These are phyloP conservation scores for Syrista parreyssii DNA, from an alignment of 2,888 invertebrate species.

Conservation along the genomic window DNA sequence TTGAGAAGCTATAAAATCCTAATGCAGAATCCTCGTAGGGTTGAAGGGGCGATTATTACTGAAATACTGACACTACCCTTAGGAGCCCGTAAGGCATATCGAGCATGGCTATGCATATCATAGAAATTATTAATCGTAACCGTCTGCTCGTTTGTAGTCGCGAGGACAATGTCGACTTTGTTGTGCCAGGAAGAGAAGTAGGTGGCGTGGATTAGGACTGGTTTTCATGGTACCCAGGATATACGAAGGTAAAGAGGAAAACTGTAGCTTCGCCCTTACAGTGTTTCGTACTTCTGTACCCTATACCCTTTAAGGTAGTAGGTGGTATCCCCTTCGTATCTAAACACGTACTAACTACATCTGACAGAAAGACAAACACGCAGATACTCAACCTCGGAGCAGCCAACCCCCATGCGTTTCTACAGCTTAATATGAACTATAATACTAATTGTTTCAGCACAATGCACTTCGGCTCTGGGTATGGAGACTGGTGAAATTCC, in stretches of 20 bases:
- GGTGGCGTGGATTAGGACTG: neutral
- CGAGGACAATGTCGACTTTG: too few species aligned
- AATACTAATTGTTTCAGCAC: slow-evolving; percentile 56
- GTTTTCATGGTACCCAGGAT: neutral
- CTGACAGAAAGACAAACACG: neutral
- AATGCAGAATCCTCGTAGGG: neutral
- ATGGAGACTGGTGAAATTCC: slow-evolving; percentile 63
- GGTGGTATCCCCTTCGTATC: neutral
- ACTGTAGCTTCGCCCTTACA: neutral
- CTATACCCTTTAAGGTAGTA: neutral
- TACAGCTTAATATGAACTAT: slow-evolving; percentile 28
- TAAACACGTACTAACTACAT: neutral
- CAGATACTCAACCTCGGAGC: neutral
- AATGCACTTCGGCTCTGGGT: slow-evolving; percentile 58
- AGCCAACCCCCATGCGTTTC: neutral
- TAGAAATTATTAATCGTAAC: neutral
- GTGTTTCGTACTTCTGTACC: neutral
- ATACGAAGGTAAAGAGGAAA: neutral
- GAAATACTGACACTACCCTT: neutral
- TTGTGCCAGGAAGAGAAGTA: neutral
- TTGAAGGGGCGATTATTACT: neutral
- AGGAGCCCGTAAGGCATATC: neutral
- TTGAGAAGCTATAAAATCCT: neutral
- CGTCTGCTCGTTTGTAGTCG: too few species aligned
- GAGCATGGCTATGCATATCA: neutral